Conservation (phyloP, 2,113 vertebrate species). For the Thryonomys swinderianus region DNA sequence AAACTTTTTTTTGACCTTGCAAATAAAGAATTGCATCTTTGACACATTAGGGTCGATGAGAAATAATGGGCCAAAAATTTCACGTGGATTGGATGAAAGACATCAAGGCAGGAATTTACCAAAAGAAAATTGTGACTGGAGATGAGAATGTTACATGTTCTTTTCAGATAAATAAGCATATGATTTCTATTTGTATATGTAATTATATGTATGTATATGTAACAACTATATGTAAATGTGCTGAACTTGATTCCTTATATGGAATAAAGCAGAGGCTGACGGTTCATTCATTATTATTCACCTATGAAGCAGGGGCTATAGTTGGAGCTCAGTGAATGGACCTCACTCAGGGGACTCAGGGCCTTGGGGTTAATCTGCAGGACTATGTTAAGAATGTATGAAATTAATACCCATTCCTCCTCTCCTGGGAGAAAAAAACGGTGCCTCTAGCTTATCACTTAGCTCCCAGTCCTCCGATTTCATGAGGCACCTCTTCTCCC, state of each 20-base stretch:
- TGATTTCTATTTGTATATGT: not conserved
- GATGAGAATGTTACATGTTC: not conserved
- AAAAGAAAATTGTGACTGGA: not conserved
- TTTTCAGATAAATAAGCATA: not conserved
- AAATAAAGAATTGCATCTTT: not conserved
- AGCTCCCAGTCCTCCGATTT: not conserved
- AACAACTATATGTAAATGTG: not conserved
- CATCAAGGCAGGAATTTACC: not conserved
- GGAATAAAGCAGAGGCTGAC: not conserved
- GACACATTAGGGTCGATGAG: not conserved
- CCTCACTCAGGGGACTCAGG: not conserved
- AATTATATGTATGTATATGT: too few relatives aligned
- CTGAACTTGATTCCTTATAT: not conserved
- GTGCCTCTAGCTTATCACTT: not conserved
- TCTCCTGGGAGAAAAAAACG: not conserved
- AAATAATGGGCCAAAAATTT: conserved; percentile 2
- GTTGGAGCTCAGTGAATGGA: not conserved
- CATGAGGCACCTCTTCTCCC: not conserved
- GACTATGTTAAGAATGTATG: not conserved
- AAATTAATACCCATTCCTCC: not conserved
- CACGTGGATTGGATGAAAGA: not conserved
- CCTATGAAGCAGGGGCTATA: not conserved
- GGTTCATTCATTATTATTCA: not conserved
- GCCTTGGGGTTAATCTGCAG: not conserved
- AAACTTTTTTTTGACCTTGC: not conserved